A percentile compares a stretch with the other conserved stretches of the same genome.
These are phyloP conservation scores for Festucalex cinctus DNA, from an alignment of 2,113 vertebrate species.

Conservation along the genomic window DNA sequence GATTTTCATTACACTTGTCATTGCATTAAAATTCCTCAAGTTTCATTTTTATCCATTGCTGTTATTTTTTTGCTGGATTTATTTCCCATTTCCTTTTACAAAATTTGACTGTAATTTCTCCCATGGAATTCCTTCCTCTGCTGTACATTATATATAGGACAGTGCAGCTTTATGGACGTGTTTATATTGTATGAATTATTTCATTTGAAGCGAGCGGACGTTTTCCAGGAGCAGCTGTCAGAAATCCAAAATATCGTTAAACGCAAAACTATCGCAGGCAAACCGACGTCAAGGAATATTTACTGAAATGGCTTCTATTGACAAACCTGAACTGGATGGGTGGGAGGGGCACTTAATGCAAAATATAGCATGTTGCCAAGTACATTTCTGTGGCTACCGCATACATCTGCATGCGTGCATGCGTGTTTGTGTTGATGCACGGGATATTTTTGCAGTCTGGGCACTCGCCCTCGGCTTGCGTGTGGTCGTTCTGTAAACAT, in stretches of 20 bases:
- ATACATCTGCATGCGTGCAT: slow-evolving; percentile 14
- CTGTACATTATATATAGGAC: too few species aligned
- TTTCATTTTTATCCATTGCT: too few species aligned
- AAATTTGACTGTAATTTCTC: too few species aligned
- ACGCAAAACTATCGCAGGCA: slow-evolving; percentile 27
- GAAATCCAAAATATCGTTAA: slow-evolving; percentile 25
- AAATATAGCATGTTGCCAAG: slow-evolving; percentile 52
- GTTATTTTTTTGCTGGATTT: too few species aligned
- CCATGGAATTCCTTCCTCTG: too few species aligned
- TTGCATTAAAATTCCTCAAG: too few species aligned
- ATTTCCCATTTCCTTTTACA: too few species aligned
- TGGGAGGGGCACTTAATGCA: slow-evolving; percentile 58
- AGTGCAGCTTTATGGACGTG: background rate
- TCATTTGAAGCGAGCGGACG: slow-evolving; percentile 29
- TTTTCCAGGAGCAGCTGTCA: slow-evolving; percentile 27
- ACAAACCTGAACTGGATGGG: slow-evolving; percentile 61
- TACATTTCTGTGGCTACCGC: slow-evolving; percentile 61
- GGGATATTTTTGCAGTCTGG: slow-evolving; percentile 59
- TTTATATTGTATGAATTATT: slow-evolving; percentile 25
- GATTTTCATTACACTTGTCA: too few species aligned
- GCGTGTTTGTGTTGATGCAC: slow-evolving; percentile 49
- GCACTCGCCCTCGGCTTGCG: slow-evolving; percentile 40
- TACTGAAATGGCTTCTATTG: slow-evolving; percentile 61
- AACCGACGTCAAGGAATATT: slow-evolving; percentile 40
- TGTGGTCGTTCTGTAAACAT: slow-evolving; percentile 68